Evolutionary conservation across 2,888 invertebrate species (phyloP).

Genomic region (Meliscaeva auricollis): DNA sequence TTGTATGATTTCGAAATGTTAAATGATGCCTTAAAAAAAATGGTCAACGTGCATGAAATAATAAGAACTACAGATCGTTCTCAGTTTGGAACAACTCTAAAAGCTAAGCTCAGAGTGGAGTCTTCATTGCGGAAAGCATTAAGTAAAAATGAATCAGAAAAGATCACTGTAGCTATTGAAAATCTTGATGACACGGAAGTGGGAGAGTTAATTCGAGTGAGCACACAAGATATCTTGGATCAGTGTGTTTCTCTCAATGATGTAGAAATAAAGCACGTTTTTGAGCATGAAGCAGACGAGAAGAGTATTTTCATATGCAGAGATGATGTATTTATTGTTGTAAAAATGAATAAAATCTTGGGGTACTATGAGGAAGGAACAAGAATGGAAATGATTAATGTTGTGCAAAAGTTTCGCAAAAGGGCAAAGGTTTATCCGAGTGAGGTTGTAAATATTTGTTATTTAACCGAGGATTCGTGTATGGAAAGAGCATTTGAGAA

Average conservation of each 20-base stretch:
- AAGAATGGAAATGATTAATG: conserved; percentile 95
- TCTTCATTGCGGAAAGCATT: neutral
- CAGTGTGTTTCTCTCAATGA: conserved; percentile 11
- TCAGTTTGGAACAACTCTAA: conserved; percentile 28
- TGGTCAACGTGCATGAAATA: conserved; percentile 33
- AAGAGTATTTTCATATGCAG: conserved; percentile 1
- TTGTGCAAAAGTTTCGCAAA: conserved; percentile 96
- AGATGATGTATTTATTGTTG: conserved; percentile 88
- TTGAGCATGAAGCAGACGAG: neutral
- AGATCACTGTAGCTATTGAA: neutral
- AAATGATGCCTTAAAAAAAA: conserved; percentile 9
- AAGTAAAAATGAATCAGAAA: neutral
- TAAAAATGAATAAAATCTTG: conserved; percentile 90
- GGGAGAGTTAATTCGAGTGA: neutral
- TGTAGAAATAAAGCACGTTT: conserved; percentile 13
- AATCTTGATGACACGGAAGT: conserved; percentile 28
- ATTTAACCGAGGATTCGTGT: conserved; percentile 79
- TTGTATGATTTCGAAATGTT: conserved; percentile 20
- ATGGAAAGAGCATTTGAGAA: conserved; percentile 38
- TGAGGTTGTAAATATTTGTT: conserved; percentile 92
- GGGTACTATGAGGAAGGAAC: conserved; percentile 91
- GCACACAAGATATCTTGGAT: neutral
- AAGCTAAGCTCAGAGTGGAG: conserved; percentile 14
- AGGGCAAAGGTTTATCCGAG: conserved; percentile 94
- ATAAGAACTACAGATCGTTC: neutral